Base-by-base conservation (phyloP, 2,888 invertebrate species). In the Salticus scenicus region DNA sequence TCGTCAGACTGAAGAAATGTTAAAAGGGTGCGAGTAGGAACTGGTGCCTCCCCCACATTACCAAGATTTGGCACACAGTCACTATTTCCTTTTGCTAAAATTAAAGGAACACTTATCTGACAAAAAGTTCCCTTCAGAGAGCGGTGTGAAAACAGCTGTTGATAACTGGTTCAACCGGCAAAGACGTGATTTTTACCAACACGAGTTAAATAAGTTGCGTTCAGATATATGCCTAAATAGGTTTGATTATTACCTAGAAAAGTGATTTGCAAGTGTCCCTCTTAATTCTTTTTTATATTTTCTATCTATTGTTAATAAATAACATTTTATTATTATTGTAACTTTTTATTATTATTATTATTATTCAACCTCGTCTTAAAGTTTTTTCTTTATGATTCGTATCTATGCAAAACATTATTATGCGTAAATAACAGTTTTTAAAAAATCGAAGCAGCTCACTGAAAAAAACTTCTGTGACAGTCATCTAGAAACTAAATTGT, bases 201-300 rank as follows among this genome's bases (percentile, higher is more conserved):
- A 57, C 24, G 8, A 24, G 20, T 20, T 20, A 20, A 57, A 57
- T 27, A 57, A 57, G 20, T 20, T 57, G 57, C 57, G 1, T 57
- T 57, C 57, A 20, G 24, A 57, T 37, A 37, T 8, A 37, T 37
- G 5, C 57, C 57, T 57, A 57, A 57, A 57, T 20, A 57, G 57
- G 24, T 24, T 20, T 57, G 57, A 2, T 57, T n/a, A 57, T 57
- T 20, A 57, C 7, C 20, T 57, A n/a, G 57, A 57, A 57, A 57
- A 57, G 57, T 57, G 7, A 20, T 57, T 20, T n/a, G 57, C 57
- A n/a, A 24, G n/a, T 57, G 24, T 57, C 1, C 57, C 57, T 57
- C 57, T 57, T 57, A 57, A n/a, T 57, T 57, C 57, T n/a, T n/a
- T n/a, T n/a, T n/a, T n/a, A n/a, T n/a, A n/a, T 7, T 47, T 47